These are phyloP conservation scores for Eucidaris tribuloides DNA, from an alignment of 35 echinoderm and acorn worm genomes.

Conservation along the genomic window DNA sequence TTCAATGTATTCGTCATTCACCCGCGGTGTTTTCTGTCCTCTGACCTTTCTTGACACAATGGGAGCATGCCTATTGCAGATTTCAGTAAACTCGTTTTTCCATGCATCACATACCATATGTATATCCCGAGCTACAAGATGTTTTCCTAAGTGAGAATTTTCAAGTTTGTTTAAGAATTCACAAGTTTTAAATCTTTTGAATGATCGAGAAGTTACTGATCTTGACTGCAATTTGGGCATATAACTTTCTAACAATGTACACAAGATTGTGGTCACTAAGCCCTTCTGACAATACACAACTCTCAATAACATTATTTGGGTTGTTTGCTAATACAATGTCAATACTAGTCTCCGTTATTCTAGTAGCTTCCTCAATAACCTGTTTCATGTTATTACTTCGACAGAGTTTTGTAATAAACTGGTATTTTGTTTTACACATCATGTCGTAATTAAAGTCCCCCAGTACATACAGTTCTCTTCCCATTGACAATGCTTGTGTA, in stretches of 20 bases:
- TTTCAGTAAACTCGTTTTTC: not conserved
- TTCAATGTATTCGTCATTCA: not conserved
- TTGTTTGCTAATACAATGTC: not conserved
- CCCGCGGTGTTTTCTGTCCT: conserved; percentile 1
- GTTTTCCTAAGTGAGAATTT: not conserved
- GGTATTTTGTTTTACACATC: not conserved
- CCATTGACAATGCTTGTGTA: not conserved
- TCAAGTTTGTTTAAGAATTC: not conserved
- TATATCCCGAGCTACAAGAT: not conserved
- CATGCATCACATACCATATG: not conserved
- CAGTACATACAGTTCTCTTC: not conserved
- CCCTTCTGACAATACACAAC: not conserved
- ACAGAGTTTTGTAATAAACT: not conserved
- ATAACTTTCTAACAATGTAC: not conserved
- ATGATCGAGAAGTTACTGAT: not conserved
- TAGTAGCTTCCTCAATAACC: not conserved
- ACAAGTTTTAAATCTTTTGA: not conserved
- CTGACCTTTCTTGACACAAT: not conserved
- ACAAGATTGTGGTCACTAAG: not conserved
- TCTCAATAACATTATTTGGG: not conserved
- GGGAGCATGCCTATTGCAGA: not conserved
- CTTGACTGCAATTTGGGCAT: not conserved
- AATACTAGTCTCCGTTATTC: conserved; percentile 1
- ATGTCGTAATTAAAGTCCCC: conserved; percentile 3
- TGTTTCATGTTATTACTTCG: not conserved